A percentile compares a stretch with the other conserved stretches of the same genome.
Evolutionary conservation across 2,113 vertebrate genomes (phyloP).

Genomic region (human (Homo sapiens)): DNA sequence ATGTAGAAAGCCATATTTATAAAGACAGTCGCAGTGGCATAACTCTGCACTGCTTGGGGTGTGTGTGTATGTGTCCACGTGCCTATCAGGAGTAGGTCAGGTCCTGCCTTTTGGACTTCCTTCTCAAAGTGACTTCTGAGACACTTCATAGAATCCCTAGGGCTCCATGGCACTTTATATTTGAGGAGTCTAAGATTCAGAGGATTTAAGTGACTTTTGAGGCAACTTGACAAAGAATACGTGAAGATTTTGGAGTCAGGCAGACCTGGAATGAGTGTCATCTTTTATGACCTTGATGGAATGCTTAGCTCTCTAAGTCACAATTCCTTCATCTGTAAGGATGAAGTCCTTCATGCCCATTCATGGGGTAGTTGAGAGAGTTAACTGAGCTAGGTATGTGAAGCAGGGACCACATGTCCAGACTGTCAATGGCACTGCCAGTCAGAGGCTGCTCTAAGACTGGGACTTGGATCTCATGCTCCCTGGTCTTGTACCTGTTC

Average conservation of each 20-base stretch:
- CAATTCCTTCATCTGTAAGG: background rate
- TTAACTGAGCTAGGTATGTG: background rate
- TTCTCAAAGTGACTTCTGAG: constrained; percentile 17
- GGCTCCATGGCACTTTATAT: background rate
- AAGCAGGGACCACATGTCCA: background rate
- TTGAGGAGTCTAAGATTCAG: background rate
- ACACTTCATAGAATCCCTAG: background rate
- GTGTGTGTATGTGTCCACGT: background rate
- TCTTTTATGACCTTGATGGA: background rate
- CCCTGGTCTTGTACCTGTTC: background rate
- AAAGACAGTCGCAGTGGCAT: background rate
- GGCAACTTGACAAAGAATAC: background rate
- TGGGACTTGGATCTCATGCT: background rate
- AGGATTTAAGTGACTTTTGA: background rate
- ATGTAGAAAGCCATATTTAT: background rate
- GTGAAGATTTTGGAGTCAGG: background rate
- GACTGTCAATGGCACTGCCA: background rate
- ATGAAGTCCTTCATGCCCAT: background rate
- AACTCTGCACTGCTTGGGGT: background rate
- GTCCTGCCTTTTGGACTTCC: background rate
- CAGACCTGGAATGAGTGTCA: background rate
- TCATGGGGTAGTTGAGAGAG: background rate
- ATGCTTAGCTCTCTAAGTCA: background rate
- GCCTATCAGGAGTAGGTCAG: background rate
- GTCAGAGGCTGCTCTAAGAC: background rate